Evolutionary conservation across 1,140 invertebrate species (phyloP).

Genomic region (Mya arenaria): DNA sequence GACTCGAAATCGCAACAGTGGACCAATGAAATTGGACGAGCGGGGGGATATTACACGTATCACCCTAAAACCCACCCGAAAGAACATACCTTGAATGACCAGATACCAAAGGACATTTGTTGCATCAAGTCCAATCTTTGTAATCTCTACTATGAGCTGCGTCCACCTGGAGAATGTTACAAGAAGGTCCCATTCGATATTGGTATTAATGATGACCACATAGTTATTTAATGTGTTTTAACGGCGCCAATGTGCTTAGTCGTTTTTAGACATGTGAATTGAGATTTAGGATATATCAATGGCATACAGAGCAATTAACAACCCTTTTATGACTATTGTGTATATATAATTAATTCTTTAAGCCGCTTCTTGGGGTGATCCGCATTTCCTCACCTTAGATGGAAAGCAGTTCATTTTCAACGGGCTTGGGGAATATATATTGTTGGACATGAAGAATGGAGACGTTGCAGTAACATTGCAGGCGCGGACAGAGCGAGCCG

Average conservation of each 20-base stretch:
- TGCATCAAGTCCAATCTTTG: neutral
- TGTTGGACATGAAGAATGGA: neutral
- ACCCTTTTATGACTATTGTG: no score
- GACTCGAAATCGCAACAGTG: neutral
- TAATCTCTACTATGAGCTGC: neutral
- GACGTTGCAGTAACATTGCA: neutral
- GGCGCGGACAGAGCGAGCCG: neutral
- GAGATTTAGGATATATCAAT: no score
- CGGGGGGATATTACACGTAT: conserved; percentile 16
- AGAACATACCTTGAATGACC: neutral
- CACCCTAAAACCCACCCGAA: neutral
- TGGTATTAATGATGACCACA: no score
- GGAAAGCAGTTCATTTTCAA: conserved; percentile 24
- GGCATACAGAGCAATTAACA: no score
- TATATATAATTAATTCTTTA: no score
- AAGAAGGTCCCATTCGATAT: neutral
- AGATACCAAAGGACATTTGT: neutral
- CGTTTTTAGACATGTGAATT: no score
- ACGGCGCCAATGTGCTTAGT: no score
- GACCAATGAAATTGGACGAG: neutral
- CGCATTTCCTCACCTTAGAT: conserved; percentile 33
- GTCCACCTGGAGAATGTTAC: neutral
- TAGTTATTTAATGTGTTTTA: no score
- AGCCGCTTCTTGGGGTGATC: conserved; percentile 37
- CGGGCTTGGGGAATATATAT: conserved; percentile 32